phyloP scores from a whole-genome alignment of 1,140 invertebrate genomes.

The Drosophila grimshawi region DNA sequence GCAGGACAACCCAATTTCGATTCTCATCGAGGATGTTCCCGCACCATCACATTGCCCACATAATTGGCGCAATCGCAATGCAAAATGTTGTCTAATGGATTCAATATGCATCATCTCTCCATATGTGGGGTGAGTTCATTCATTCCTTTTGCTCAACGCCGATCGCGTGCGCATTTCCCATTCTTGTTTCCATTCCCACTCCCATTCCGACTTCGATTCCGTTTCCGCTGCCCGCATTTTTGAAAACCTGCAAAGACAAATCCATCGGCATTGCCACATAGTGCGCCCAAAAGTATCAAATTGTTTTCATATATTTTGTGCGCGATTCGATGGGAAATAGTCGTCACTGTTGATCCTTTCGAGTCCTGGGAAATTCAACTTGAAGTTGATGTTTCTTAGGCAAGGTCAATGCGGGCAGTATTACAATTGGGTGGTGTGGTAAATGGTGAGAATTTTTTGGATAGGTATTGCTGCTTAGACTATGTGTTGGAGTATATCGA shows the following conservation, averaged over 20 bases:
- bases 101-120: slow-evolving; percentile 63
- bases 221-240: slow-evolving; percentile 73
- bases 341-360: slow-evolving; percentile 42
- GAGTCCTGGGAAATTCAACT: slow-evolving; percentile 51
- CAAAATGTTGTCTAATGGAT: slow-evolving; percentile 69
- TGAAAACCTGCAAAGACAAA: slow-evolving; percentile 60
- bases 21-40: slow-evolving; percentile 16
- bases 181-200: slow-evolving; percentile 36
- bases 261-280: slow-evolving; percentile 47
- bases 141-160: slow-evolving; percentile 50
- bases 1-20: slow-evolving; percentile 25
- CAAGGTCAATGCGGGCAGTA: slow-evolving; percentile 59
- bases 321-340: slow-evolving; percentile 61
- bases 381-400: slow-evolving; percentile 3
- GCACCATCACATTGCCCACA: slow-evolving; percentile 49
- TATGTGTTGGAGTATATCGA: too few relatives aligned
- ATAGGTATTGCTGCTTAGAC: too few relatives aligned
- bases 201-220: slow-evolving; percentile 45
- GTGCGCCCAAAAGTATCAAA: slow-evolving; percentile 75
- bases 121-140: slow-evolving; percentile 64
- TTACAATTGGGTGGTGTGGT: slow-evolving; percentile 1
- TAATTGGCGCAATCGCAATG: slow-evolving; percentile 72
- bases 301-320: slow-evolving; percentile 61
- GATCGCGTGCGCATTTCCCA: slow-evolving; percentile 70
- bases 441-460: background rate